Base-by-base conservation (phyloP, 23 tunicate species). In the Halocynthia roretzi region DNA sequence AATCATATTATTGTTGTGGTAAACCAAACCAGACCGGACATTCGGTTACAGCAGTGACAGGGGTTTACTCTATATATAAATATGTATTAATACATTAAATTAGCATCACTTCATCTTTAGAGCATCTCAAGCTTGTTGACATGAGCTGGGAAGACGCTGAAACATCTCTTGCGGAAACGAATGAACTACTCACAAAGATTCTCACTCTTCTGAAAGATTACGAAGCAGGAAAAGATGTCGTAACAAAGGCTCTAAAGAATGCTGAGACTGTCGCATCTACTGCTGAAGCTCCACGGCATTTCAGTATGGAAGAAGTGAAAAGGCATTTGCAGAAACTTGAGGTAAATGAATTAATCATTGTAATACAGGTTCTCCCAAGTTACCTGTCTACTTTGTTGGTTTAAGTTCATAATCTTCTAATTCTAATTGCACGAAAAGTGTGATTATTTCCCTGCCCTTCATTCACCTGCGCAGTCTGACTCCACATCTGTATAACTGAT, bases 101-200 rank as follows among this genome's bases (percentile, higher is more conserved):
- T n/a, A n/a, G 62, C 62, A 12, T 57, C 14, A 57, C 62, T 66
- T 66, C n/a, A n/a, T 23, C 62, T 58, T 31, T 82, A 92, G 98
- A 92, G 40, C 98, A 92, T 52, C 77, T 92, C 15, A 86, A 86
- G 20, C 58, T 86, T 8, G 83, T 92, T 44, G 82, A 86, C 54
- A 86, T 86, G 87, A 92, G 87, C 14, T 86, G 88, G 91, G 92
- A 92, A 62, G 98, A 92, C 75, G 80, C 98, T 6, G 79, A 78
- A 51, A 19, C 50, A n/a, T 22, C 89, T 44, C 82, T 92, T 52
- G 68, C 44, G 18, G 98, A 92, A 15, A 77, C 82, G n/a, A 40
- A 62, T 1, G 82, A 74, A 21, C 85, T 72, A 22, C 75, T 92
- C 12, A 61, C 50, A 60, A 92, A 78, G 70, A 48, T 92, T 40